These are phyloP conservation scores for Hozukius guyotensis DNA, from an alignment of 2,797 vertebrate species.

Conservation along the genomic window DNA sequence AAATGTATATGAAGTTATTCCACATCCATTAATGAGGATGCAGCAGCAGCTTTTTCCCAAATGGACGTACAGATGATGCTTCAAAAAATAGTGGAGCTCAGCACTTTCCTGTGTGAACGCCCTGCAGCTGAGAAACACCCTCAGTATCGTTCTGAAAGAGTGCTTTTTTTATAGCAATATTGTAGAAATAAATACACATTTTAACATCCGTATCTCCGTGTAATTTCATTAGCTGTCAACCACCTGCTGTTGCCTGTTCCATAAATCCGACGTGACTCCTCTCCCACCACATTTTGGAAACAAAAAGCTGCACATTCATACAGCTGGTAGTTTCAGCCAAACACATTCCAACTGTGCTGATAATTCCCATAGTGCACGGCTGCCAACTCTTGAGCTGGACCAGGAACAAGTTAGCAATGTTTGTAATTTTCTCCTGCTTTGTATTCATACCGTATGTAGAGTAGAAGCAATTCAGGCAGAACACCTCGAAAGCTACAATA, in stretches of 20 bases:
- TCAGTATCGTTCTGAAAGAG: not conserved
- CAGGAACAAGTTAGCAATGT: slow-evolving; percentile 2
- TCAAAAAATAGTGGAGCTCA: not conserved
- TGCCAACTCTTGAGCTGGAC: slow-evolving; percentile 24
- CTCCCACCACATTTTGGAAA: not conserved
- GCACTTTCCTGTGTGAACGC: not conserved
- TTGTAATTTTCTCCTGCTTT: slow-evolving; percentile 22
- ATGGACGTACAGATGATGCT: not conserved
- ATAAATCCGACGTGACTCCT: slow-evolving; percentile 4
- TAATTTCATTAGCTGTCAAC: not conserved
- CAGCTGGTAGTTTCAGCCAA: slow-evolving; percentile 18
- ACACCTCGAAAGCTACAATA: not conserved
- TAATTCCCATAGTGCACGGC: slow-evolving; percentile 9
- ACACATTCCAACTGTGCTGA: slow-evolving; percentile 28
- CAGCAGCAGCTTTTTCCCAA: not conserved
- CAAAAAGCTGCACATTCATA: slow-evolving; percentile 20
- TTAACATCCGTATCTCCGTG: not conserved
- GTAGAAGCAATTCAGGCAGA: not conserved
- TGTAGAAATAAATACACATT: not conserved
- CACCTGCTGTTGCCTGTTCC: slow-evolving; percentile 29
- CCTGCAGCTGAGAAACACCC: not conserved
- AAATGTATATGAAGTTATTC: slow-evolving; percentile 8
- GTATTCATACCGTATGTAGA: not conserved
- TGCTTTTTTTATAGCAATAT: not conserved
- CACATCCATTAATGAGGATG: not conserved